These are phyloP conservation scores for Alectoris magna DNA, from an alignment of 2,797 vertebrate genomes.

Conservation along the genomic window DNA sequence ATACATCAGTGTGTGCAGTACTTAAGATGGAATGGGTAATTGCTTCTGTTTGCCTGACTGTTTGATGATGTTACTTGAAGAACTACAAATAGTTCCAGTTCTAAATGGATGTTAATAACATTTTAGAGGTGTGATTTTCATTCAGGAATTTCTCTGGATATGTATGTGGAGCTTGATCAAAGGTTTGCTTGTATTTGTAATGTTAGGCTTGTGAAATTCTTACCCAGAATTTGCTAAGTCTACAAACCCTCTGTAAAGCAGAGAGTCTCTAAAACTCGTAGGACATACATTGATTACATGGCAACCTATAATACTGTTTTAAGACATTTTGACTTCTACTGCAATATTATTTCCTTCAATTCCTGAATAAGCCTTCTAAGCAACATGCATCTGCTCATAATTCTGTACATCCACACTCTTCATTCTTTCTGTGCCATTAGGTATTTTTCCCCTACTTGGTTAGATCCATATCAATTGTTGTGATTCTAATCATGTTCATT, in stretches of 20 bases:
- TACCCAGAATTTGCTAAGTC: neutral
- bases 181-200: neutral
- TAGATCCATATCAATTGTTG: neutral
- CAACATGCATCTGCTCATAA: neutral
- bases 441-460: neutral
- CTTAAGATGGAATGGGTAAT: slow-evolving; percentile 47
- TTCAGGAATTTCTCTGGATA: neutral
- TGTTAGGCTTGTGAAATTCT: neutral
- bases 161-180: neutral
- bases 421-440: neutral
- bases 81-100: slow-evolving; percentile 36
- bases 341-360: neutral
- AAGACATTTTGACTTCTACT: neutral
- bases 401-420: neutral
- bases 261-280: neutral
- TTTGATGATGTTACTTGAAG: slow-evolving; percentile 59
- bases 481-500: neutral
- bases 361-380: neutral
- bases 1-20: slow-evolving; percentile 26
- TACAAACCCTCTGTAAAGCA: neutral
- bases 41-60: slow-evolving; percentile 58
- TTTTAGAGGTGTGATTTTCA: slow-evolving; percentile 20
- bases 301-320: neutral
- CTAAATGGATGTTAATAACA: slow-evolving; percentile 28
- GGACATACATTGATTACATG: neutral